Evolutionary conservation across 2,888 invertebrate genomes (phyloP).

Genomic region (Drosophila putrida): DNA sequence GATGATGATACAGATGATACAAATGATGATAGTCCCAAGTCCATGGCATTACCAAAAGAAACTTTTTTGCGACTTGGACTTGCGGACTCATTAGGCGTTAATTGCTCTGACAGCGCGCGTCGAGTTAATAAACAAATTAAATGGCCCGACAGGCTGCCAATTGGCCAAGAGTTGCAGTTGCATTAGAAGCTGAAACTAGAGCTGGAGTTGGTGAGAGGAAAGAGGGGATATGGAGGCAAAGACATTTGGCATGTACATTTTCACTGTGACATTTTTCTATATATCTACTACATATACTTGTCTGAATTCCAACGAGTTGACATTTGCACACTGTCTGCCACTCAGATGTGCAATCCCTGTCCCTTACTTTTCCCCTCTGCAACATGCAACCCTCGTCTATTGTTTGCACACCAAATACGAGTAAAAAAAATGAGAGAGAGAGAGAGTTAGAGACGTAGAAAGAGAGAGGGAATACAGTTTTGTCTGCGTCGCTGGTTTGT

Average conservation of each 20-base stretch:
- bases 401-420: slow-evolving; percentile 50
- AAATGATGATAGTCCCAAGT: slow-evolving; percentile 39
- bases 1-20: slow-evolving; percentile 26
- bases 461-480: slow-evolving; percentile 45
- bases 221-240: slow-evolving; percentile 19
- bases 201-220: neutral
- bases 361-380: neutral
- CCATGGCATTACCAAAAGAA: slow-evolving; percentile 40
- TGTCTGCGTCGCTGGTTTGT: slow-evolving; percentile 48
- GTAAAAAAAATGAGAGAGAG: slow-evolving; percentile 11
- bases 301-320: slow-evolving; percentile 70
- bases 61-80: slow-evolving; percentile 46
- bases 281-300: slow-evolving; percentile 44
- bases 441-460: slow-evolving; percentile 8
- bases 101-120: slow-evolving; percentile 44
- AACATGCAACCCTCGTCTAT: slow-evolving; percentile 31
- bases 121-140: slow-evolving; percentile 69
- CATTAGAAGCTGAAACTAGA: slow-evolving; percentile 6
- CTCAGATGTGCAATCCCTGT: slow-evolving; percentile 67
- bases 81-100: slow-evolving; percentile 56
- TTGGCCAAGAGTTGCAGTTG: slow-evolving; percentile 38
- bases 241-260: slow-evolving; percentile 58
- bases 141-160: slow-evolving; percentile 53
- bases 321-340: slow-evolving; percentile 80
- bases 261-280: slow-evolving; percentile 42